These are phyloP conservation scores for Unio pictorum DNA, from an alignment of 2,888 invertebrate genomes.

Conservation along the genomic window DNA sequence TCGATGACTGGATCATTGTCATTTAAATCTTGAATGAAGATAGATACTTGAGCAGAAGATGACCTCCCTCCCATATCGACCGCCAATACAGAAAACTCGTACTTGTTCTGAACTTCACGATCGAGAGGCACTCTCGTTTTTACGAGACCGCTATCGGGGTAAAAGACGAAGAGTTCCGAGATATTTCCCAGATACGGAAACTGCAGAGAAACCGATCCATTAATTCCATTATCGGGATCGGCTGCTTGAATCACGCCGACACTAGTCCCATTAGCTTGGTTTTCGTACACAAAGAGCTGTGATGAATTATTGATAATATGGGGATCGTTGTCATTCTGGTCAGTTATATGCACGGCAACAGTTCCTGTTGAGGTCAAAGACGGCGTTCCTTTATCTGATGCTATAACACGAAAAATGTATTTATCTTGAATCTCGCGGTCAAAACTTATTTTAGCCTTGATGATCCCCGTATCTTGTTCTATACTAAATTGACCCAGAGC, in stretches of 20 bases:
- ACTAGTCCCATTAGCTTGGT: constrained; percentile 28
- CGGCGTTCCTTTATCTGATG: constrained; percentile 46
- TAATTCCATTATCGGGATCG: constrained; percentile 51
- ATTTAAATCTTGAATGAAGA: constrained; percentile 59
- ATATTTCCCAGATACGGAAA: constrained; percentile 25
- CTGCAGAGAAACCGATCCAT: constrained; percentile 41
- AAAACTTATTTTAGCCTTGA: constrained; percentile 44
- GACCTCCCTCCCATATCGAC: constrained; percentile 55
- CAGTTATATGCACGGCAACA: constrained; percentile 47
- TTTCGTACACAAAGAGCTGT: constrained; percentile 47
- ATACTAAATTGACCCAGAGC: constrained; percentile 45
- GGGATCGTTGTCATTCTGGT: constrained; percentile 58
- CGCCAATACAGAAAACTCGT: constrained; percentile 52
- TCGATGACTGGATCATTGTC: constrained; percentile 59
- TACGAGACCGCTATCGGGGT: constrained; percentile 33
- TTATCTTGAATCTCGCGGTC: constrained; percentile 49
- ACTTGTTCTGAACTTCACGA: constrained; percentile 40
- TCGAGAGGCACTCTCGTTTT: constrained; percentile 45
- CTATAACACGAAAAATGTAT: constrained; percentile 46
- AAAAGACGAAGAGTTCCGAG: constrained; percentile 26
- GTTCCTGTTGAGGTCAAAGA: constrained; percentile 43
- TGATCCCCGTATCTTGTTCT: constrained; percentile 48
- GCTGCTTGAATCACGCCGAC: constrained; percentile 50
- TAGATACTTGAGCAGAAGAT: constrained; percentile 45
- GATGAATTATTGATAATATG: constrained; percentile 36